Base-by-base conservation (phyloP, 2,888 invertebrate genomes). In the Synanthedon tipuliformis region DNA sequence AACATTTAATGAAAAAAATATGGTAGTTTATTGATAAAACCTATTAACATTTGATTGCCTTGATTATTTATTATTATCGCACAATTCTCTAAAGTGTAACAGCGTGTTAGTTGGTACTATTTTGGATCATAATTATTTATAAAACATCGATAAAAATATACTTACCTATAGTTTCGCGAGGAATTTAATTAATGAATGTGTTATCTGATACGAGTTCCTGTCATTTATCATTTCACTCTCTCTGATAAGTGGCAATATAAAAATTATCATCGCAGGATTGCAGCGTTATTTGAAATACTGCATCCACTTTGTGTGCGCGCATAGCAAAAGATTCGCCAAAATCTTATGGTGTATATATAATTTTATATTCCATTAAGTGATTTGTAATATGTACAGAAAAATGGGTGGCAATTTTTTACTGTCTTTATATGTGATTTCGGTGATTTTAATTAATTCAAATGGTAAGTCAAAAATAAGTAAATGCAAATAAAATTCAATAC, bases 161-260 rank as follows among this genome's bases (percentile, higher is more conserved):
- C 23, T 23, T 23, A 23, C 23, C 23, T 23, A 34, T 10, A 34
- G 34, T 34, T 34, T 34, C 8, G 34, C 34, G 10, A 7, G 10
- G 45, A 13, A 13, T 45, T 45, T 45, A 45, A 45, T 45, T 45
- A 45, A 45, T 45, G 45, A 45, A 45, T 15, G 15, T 8, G 45
- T 45, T 45, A 45, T 45, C 45, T 45, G 45, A 45, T 45, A 13
- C 11, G 45, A n/a, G 45, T n/a, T 45, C 45, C 45, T 45, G 11
- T 45, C 34, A 10, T 34, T 34, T 45, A 53, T 27, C 45, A 15
- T 45, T 45, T 45, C 45, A 4, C 59, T 61, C 59, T 52, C 48
- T 51, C 41, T 59, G 61, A 65, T 66, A 60, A 57, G 53, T 56
- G 51, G 48, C 45, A 52, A 58, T 68, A 64, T 65, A 68, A 63